Conservation (phyloP, 1,140 invertebrate genomes). For the Euglossa dilemma region DNA sequence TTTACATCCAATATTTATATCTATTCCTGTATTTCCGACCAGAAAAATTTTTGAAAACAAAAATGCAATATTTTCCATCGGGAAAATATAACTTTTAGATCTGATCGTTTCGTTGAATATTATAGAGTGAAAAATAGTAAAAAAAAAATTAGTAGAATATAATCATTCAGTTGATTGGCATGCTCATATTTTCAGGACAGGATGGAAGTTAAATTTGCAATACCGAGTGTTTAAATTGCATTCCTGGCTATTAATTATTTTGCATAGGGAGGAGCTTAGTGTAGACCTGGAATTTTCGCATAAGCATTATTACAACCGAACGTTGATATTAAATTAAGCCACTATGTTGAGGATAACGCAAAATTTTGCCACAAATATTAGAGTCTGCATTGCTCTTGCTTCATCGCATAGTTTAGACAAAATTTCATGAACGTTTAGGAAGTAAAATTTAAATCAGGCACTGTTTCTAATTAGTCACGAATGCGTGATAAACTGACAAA, state of each 20-base stretch:
- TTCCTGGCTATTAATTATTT: neutral
- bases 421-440: conserved; percentile 5
- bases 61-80: no score
- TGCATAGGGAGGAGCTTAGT: neutral
- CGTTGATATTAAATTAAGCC: conserved; percentile 16
- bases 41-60: no score
- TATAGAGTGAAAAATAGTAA: no score
- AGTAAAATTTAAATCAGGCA: neutral
- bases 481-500: neutral
- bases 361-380: neutral
- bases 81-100: no score
- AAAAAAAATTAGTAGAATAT: no score
- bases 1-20: no score
- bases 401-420: conserved; percentile 3
- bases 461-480: neutral
- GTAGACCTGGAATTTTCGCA: neutral
- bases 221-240: neutral
- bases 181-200: neutral
- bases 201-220: neutral
- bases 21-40: no score
- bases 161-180: neutral
- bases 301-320: no score
- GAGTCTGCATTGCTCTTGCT: neutral
- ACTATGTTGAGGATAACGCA: neutral
- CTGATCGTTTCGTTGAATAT: no score